A percentile compares a stretch with the other conserved stretches of the same genome.
Conservation (phyloP, 2,797 vertebrate genomes). For the Cebuella pygmaea region DNA sequence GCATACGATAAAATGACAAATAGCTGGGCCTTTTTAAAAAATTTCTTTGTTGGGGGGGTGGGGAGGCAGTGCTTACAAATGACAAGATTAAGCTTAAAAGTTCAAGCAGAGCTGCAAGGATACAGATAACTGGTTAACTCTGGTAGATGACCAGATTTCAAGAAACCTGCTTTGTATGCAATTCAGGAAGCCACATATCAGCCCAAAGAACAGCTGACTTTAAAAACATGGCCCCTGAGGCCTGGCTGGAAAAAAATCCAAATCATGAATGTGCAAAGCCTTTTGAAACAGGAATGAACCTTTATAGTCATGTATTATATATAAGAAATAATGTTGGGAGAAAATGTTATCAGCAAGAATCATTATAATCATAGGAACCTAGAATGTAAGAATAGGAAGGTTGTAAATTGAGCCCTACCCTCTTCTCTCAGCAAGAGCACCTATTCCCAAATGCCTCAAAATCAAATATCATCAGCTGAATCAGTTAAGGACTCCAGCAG, state of each 20-base stretch:
- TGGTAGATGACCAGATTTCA: not conserved
- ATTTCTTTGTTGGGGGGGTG: no score
- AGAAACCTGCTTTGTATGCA: not conserved
- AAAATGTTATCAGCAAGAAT: not conserved
- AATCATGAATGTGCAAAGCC: not conserved
- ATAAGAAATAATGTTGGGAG: not conserved
- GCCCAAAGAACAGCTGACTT: not conserved
- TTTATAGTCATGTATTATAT: not conserved
- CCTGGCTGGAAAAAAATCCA: not conserved
- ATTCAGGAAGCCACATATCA: not conserved
- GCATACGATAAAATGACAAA: not conserved
- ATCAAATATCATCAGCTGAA: not conserved
- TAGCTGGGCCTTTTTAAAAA: not conserved
- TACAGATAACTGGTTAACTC: not conserved
- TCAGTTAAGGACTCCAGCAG: not conserved
- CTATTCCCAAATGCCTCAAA: not conserved
- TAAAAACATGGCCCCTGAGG: not conserved
- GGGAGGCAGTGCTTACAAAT: not conserved
- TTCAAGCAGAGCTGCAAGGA: not conserved
- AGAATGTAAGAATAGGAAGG: not conserved
- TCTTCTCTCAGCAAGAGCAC: not conserved
- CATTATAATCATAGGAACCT: not conserved
- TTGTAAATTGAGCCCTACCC: not conserved
- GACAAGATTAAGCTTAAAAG: not conserved
- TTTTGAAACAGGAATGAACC: not conserved